Evolutionary conservation across 1,140 invertebrate species (phyloP).

Genomic region (Drosophila kohkoa): DNA sequence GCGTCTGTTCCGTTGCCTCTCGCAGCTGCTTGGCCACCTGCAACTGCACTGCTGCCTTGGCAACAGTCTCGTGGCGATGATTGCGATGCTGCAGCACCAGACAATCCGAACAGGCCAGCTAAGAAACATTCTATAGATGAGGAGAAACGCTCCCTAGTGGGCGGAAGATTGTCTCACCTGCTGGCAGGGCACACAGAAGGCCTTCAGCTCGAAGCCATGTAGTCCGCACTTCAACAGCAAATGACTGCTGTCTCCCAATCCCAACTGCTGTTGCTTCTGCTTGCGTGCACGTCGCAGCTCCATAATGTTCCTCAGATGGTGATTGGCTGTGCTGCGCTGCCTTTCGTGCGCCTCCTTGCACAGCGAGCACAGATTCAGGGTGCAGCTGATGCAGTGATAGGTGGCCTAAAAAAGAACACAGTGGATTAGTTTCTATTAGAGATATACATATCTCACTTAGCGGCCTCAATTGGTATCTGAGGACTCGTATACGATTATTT

Average conservation of each 20-base stretch:
- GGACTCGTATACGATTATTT: too few species aligned
- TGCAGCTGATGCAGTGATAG: slow-evolving; percentile 88
- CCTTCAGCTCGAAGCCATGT: slow-evolving; percentile 87
- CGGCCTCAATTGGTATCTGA: too few species aligned
- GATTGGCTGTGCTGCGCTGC: slow-evolving; percentile 86
- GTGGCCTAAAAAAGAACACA: slow-evolving; percentile 85
- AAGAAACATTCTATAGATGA: not conserved
- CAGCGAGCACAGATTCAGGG: slow-evolving; percentile 87
- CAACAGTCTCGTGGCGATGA: slow-evolving; percentile 74
- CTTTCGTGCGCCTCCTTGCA: slow-evolving; percentile 87
- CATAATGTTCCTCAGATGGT: slow-evolving; percentile 85
- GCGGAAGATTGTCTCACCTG: slow-evolving; percentile 60
- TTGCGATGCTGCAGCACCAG: slow-evolving; percentile 77
- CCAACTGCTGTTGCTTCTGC: slow-evolving; percentile 72
- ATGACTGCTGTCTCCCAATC: slow-evolving; percentile 65
- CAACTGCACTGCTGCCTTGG: slow-evolving; percentile 60
- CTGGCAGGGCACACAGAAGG: slow-evolving; percentile 87
- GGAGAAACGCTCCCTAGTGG: too few species aligned
- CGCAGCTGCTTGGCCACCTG: slow-evolving; percentile 58
- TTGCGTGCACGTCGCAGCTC: slow-evolving; percentile 86
- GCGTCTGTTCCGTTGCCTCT: slow-evolving; percentile 75
- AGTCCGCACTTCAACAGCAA: slow-evolving; percentile 86
- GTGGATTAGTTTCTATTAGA: not conserved
- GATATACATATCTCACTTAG: too few species aligned
- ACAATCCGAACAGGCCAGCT: slow-evolving; percentile 73